Percentiles rank a stretch among this genome's conserved stretches.
These are phyloP conservation scores for Suricata suricatta DNA, from an alignment of 2,113 vertebrate species.

Conservation along the genomic window DNA sequence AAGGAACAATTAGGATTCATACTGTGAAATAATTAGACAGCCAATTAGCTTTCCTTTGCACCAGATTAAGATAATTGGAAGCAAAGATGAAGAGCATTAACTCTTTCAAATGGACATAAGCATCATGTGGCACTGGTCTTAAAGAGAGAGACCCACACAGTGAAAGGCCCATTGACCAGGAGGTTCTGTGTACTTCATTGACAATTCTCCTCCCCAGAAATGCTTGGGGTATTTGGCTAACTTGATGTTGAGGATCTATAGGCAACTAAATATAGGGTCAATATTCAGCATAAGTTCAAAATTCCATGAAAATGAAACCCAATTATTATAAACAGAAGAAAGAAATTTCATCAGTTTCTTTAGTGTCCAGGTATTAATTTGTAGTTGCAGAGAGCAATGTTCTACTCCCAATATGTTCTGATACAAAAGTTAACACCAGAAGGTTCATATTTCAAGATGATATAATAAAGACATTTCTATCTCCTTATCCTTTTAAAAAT, in stretches of 20 bases:
- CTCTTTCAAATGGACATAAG: not conserved
- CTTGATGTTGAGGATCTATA: not conserved
- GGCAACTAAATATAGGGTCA: not conserved
- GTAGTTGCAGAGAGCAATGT: not conserved
- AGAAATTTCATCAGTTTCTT: not conserved
- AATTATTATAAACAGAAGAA: not conserved
- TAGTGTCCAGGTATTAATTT: not conserved
- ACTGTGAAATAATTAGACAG: not conserved
- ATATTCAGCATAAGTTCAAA: not conserved
- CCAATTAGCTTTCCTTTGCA: not conserved
- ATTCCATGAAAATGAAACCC: not conserved
- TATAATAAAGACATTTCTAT: not conserved
- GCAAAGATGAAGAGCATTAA: not conserved
- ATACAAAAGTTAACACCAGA: not conserved
- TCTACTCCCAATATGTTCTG: not conserved
- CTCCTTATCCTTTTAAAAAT: not conserved
- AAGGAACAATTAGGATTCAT: not conserved
- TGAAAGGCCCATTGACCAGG: not conserved
- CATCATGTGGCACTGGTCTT: not conserved
- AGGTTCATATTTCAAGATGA: not conserved
- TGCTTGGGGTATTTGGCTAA: not conserved
- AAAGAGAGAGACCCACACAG: not conserved
- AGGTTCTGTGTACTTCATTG: not conserved
- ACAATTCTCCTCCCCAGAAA: not conserved
- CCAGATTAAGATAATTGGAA: not conserved